Base-by-base conservation (phyloP, 2,797 vertebrate species). In the Babyrousa celebensis region DNA sequence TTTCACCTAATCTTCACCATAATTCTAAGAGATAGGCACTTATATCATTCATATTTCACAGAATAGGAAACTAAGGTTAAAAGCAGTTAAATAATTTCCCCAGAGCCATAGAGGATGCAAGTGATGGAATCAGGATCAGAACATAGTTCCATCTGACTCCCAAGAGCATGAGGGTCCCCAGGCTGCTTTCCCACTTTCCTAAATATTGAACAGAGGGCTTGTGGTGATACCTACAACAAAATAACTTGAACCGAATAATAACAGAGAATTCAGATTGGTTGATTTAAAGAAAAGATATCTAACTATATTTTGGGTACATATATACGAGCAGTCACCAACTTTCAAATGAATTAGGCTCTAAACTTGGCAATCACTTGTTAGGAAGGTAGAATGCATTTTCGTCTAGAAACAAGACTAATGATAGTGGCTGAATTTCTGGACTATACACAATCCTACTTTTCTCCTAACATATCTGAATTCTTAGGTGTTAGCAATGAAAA, bases 401-500 rank as follows among this genome's bases (percentile, higher is more conserved):
- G 60, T 93, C 29, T 68, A 83, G 21, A 80, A 94, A 79, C 5
- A 78, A 3, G 4, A 83, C 32, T 89, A 71, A 79, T 79, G 14
- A 58, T 4, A 86, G 11, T 20, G 27, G 16, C 40, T 88, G 15
- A 6, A 85, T 63, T 71, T 90, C 71, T 78, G n/a, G 18, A 91
- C 52, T 89, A 52, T 12, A 80, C 5, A n/a, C 52, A 91, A 88
- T 85, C 23, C 1, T 88, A 91, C 83, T 88, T 82, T 94, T 43
- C 32, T 91, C 14, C 54, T 80, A 70, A 54, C 11, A 27, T 77
- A 52, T 43, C 63, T 78, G 40, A 93, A 78, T 89, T 32, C 85
- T 58, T 88, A 85, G 56, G 88, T 20, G 85, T 54, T 82, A 89
- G 20, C 32, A 96, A 82, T 78, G 29, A 85, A 94, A 94, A 71